A percentile compares a stretch with the other conserved stretches of the same genome.
Evolutionary conservation across 2,113 vertebrate genomes (phyloP).

Genomic region (Eublepharis macularius): DNA sequence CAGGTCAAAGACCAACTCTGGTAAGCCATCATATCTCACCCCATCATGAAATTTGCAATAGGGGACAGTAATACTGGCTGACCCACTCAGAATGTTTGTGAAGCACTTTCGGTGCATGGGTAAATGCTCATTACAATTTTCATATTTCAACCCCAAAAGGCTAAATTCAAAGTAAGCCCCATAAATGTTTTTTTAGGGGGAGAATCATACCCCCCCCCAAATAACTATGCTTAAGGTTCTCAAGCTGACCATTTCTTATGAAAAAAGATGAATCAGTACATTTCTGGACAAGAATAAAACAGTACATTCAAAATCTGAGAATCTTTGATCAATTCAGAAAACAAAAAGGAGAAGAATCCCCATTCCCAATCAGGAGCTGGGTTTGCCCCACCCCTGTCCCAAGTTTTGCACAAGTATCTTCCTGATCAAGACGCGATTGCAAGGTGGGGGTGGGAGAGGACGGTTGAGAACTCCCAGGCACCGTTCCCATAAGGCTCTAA

Average conservation of each 20-base stretch:
- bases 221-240: not conserved
- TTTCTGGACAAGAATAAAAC: too few species aligned
- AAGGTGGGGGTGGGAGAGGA: not conserved
- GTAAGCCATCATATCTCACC: not conserved
- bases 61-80: too few species aligned
- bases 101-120: not conserved
- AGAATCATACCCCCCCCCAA: not conserved
- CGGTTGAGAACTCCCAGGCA: not conserved
- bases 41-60: too few species aligned
- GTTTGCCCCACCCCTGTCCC: not conserved
- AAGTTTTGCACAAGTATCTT: not conserved
- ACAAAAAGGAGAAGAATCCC: not conserved
- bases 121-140: not conserved
- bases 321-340: not conserved
- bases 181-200: not conserved
- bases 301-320: not conserved
- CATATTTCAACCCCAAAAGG: not conserved
- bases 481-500: not conserved
- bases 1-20: not conserved
- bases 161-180: not conserved
- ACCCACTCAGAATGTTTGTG: too few species aligned
- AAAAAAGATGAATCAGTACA: not conserved
- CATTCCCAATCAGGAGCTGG: not conserved
- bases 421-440: not conserved
- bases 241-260: not conserved